phyloP scores from a whole-genome alignment of 2,888 invertebrate genomes.

The Nephrotoma appendiculata region DNA sequence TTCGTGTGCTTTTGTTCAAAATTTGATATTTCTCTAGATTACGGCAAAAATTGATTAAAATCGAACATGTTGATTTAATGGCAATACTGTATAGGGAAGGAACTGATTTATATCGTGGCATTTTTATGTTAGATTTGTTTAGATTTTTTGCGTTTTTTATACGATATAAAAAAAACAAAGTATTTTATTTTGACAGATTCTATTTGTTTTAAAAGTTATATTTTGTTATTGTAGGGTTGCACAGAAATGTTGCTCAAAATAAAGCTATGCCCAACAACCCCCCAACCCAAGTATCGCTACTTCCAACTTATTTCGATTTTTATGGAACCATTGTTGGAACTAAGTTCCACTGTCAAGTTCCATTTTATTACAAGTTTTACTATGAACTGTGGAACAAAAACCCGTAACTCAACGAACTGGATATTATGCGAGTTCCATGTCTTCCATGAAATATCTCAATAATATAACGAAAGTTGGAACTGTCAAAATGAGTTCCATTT shows the following conservation, averaged over 20 bases:
- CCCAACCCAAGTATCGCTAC: too few species aligned
- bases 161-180: not conserved
- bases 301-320: too few species aligned
- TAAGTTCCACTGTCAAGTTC: too few species aligned
- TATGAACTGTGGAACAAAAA: too few species aligned
- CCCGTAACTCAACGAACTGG: too few species aligned
- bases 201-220: not conserved
- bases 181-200: not conserved
- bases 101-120: constrained; percentile 11
- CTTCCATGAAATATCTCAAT: too few species aligned
- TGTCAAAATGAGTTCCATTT: too few species aligned
- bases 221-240: not conserved
- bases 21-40: not conserved
- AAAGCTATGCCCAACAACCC: too few species aligned
- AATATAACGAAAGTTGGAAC: too few species aligned
- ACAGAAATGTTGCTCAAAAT: not conserved
- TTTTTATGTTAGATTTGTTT: constrained; percentile 4
- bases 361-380: too few species aligned
- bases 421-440: too few species aligned
- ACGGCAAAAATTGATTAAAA: not conserved
- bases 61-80: not conserved
- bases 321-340: too few species aligned
- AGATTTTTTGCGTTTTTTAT: not conserved
- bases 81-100: constrained; percentile 8
- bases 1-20: not conserved